Evolutionary conservation across 2,797 vertebrate genomes (phyloP), one percentile per base, ranked within the genome.

Genomic region (Scolopax bukidnonensis): DNA sequence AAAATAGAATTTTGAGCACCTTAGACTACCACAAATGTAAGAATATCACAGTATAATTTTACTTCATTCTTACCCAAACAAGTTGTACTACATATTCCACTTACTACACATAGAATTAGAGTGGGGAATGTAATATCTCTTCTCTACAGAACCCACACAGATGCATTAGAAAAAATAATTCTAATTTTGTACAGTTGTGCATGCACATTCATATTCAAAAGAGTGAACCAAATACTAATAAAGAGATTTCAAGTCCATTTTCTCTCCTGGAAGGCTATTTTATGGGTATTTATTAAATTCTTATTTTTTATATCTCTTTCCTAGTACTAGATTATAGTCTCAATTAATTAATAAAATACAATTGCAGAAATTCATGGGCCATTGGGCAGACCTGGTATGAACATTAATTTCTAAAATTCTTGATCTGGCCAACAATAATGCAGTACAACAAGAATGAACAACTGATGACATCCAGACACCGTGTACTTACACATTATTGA

Each of bases 131-230:
- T 27, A 77, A 8, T 11, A 24, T 47, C 48, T 70, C 65, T 51
- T 78, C 60, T 79, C 75, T 56, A 12, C 32, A 61, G 74, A 82
- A 91, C 50, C 23, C 84, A 83, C 73, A 60, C 2, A 86, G 56
- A 89, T 57, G 45, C 89, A 87, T 80, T 59, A 87, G 63, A 65
- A 91, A 87, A 87, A 89, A 85, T 61, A 90, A 87, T 87, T 80
- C 45, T 53, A 23, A 68, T 87, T 89, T 69, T 89, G 64, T 57
- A 81, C 79, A 78, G 48, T 63, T 85, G n/a, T 65, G 47, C 59
- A 65, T 36, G 75, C 54, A 84, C 56, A 68, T 54, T 78, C 45
- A 6, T 40, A 59, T 47, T 43, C 1, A 0, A 70, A 90, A 36
- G 43, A 89, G 56, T 51, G 32, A 93, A 56, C 71, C 64, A 93